These are phyloP conservation scores for Rotaria sp. DNA, from an alignment of 2,888 invertebrate genomes.

Conservation along the genomic window DNA sequence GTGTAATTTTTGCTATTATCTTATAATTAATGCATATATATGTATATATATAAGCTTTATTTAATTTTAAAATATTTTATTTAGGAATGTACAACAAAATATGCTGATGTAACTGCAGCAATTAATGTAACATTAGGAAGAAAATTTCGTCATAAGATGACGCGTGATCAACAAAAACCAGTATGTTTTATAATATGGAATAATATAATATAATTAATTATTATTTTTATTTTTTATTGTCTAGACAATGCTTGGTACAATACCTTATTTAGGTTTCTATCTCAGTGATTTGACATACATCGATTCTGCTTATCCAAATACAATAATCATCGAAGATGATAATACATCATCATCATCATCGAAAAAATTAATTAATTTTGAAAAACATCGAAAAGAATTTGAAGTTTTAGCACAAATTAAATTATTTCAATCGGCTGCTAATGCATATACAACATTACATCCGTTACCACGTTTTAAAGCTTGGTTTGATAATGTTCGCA, in stretches of 20 bases:
- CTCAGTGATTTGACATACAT: slow-evolving; percentile 97
- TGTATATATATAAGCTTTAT: not conserved
- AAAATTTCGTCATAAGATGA: slow-evolving; percentile 34
- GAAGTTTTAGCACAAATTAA: slow-evolving; percentile 94
- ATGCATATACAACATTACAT: slow-evolving; percentile 49
- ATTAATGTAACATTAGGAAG: slow-evolving; percentile 45
- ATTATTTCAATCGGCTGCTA: slow-evolving; percentile 86
- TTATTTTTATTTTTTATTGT: not conserved
- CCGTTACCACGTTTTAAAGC: not conserved
- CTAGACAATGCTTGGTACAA: slow-evolving; percentile 64
- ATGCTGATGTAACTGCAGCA: slow-evolving; percentile 80
- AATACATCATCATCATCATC: not conserved
- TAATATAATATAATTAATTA: not conserved
- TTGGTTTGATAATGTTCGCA: slow-evolving; percentile 19
- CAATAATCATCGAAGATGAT: slow-evolving; percentile 55
- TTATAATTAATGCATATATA: not conserved
- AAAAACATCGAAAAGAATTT: slow-evolving; percentile 93
- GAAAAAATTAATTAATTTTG: slow-evolving; percentile 80
- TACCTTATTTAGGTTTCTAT: slow-evolving; percentile 94
- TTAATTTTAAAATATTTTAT: not conserved
- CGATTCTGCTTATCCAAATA: slow-evolving; percentile 63
- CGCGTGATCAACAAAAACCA: slow-evolving; percentile 7
- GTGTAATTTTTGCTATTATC: not conserved
- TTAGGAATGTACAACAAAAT: slow-evolving; percentile 80
- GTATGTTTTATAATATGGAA: not conserved